phyloP scores from a whole-genome alignment of 2,797 vertebrate genomes.

The Lepus townsendii region DNA sequence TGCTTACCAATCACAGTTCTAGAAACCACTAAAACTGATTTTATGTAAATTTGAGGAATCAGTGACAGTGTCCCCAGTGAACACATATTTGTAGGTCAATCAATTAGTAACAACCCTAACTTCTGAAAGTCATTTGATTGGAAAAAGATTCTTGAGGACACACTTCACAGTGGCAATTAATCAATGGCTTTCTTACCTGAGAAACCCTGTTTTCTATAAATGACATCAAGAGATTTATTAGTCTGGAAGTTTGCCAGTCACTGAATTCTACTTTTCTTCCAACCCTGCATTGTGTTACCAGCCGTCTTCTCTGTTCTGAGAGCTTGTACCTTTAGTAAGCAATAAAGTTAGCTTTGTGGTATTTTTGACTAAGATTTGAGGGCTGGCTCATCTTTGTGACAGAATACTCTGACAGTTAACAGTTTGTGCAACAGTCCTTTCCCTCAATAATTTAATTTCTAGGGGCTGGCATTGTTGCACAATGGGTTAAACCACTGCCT shows the following conservation, averaged over 20 bases:
- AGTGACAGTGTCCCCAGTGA: neutral
- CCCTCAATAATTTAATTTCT: neutral
- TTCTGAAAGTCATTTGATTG: neutral
- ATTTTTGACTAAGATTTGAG: neutral
- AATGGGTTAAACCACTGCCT: too few relatives aligned
- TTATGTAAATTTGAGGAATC: conserved; percentile 12
- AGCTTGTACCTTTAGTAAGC: neutral
- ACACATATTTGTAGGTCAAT: neutral
- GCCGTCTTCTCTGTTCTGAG: neutral
- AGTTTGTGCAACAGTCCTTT: neutral
- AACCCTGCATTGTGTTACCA: neutral
- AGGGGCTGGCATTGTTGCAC: too few relatives aligned
- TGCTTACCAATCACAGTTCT: neutral
- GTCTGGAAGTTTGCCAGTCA: neutral
- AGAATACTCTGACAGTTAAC: neutral
- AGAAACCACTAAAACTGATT: conserved; percentile 5
- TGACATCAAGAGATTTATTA: neutral
- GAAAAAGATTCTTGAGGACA: neutral
- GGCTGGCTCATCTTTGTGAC: neutral
- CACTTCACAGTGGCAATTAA: conserved; percentile 1
- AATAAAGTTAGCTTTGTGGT: neutral
- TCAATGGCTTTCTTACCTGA: neutral
- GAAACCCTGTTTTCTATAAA: neutral
- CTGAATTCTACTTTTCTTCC: neutral
- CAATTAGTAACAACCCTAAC: neutral